Evolutionary conservation across 1,140 invertebrate species (phyloP).

Genomic region (Neodiprion lecontei): DNA sequence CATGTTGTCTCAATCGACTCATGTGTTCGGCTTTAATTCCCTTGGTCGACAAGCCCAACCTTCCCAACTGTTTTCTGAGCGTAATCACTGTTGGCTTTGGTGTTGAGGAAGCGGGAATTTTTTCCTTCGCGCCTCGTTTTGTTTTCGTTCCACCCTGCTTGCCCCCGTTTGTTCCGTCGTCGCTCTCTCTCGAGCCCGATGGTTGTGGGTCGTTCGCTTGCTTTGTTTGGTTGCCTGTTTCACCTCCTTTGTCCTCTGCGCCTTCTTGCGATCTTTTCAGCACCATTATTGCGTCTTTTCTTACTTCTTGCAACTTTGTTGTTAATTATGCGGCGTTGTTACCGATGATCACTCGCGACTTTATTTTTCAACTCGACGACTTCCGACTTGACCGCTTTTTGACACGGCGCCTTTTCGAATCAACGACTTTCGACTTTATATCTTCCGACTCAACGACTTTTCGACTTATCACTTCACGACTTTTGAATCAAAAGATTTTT

Average conservation of each 20-base stretch:
- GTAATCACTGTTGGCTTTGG: too few species aligned
- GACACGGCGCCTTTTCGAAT: background rate
- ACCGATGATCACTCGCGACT: too few species aligned
- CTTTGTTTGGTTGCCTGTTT: background rate
- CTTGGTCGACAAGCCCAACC: too few species aligned
- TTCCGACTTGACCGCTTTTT: conserved; percentile 4
- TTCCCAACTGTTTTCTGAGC: too few species aligned
- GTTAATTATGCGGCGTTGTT: too few species aligned
- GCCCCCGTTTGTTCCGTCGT: background rate
- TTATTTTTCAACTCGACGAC: background rate
- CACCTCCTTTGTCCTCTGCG: background rate
- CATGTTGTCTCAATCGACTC: background rate
- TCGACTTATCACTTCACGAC: background rate
- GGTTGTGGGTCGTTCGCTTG: too few species aligned
- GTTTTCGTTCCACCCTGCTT: background rate
- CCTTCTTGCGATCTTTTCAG: background rate
- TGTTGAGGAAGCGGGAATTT: background rate
- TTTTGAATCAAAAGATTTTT: background rate
- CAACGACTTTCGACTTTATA: background rate
- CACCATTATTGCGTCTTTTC: background rate
- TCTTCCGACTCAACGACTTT: background rate
- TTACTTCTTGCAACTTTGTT: too few species aligned
- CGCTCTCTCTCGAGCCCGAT: background rate
- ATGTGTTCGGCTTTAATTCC: too few species aligned
- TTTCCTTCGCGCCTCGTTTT: background rate